Evolutionary conservation across 1,140 invertebrate genomes (phyloP).

Genomic region (Neodiprion virginianus): DNA sequence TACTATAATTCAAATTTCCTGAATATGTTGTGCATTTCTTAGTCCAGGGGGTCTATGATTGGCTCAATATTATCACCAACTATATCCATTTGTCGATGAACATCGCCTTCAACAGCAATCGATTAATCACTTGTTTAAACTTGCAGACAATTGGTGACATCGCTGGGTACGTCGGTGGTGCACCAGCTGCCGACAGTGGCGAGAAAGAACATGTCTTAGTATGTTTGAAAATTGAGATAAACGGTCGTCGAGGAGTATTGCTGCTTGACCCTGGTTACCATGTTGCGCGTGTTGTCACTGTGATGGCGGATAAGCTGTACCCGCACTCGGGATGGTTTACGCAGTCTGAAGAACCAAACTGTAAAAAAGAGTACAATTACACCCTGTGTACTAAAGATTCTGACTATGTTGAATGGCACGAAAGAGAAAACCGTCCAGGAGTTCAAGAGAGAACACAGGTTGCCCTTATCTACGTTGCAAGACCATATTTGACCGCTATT

Average conservation of each 20-base stretch:
- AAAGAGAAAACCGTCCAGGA: conserved; percentile 71
- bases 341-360: conserved; percentile 75
- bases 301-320: conserved; percentile 84
- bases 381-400: conserved; percentile 68
- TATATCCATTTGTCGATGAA: no score
- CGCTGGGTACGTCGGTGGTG: conserved; percentile 69
- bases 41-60: no score
- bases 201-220: conserved; percentile 92
- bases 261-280: conserved; percentile 91
- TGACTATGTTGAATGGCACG: conserved; percentile 84
- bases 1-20: no score
- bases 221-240: conserved; percentile 76
- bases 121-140: background rate
- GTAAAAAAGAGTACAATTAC: conserved; percentile 85
- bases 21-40: no score
- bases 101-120: no score
- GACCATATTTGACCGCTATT: conserved; percentile 81
- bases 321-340: conserved; percentile 90
- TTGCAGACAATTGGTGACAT: conserved; percentile 69
- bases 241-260: conserved; percentile 75
- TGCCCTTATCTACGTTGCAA: conserved; percentile 76
- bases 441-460: conserved; percentile 58
- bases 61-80: no score
- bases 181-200: conserved; percentile 67
- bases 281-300: conserved; percentile 81